Evolutionary conservation across 2,888 invertebrate species (phyloP).

Genomic region (Esperia sulphurella): DNA sequence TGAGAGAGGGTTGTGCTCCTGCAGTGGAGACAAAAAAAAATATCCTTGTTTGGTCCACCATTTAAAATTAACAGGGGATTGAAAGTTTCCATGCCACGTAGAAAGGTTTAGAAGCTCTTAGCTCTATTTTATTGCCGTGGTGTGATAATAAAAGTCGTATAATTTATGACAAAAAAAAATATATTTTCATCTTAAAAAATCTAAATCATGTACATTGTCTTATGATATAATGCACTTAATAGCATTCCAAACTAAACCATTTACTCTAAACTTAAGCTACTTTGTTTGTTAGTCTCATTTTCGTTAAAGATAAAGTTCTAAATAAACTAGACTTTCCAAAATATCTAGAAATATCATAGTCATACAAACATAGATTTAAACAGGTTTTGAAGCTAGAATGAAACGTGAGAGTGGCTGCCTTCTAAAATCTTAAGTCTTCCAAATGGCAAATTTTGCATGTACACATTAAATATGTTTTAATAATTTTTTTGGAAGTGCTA

Average conservation of each 20-base stretch:
- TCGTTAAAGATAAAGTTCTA: constrained; percentile 30
- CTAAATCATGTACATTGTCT: constrained; percentile 35
- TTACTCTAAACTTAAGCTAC: constrained; percentile 8
- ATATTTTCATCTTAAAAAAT: constrained; percentile 47
- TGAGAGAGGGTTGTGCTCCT: too few species aligned
- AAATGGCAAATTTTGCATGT: too few species aligned
- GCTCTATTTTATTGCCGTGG: background rate
- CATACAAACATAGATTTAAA: background rate
- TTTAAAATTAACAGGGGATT: too few species aligned
- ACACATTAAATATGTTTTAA: too few species aligned
- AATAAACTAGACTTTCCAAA: constrained; percentile 12
- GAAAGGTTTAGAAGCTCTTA: too few species aligned
- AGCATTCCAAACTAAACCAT: constrained; percentile 14
- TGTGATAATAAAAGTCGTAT: constrained; percentile 3
- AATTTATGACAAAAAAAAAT: constrained; percentile 35
- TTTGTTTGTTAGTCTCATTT: constrained; percentile 33
- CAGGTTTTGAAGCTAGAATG: too few species aligned
- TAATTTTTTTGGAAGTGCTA: too few species aligned
- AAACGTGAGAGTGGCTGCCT: too few species aligned
- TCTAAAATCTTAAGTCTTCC: too few species aligned
- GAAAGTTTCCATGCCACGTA: too few species aligned
- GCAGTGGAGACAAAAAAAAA: too few species aligned
- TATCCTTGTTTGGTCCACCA: too few species aligned
- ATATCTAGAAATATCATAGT: background rate
- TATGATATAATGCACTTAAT: constrained; percentile 25